Evolutionary conservation across 2,113 vertebrate species (phyloP).

Genomic region (Platichthys stellatus): DNA sequence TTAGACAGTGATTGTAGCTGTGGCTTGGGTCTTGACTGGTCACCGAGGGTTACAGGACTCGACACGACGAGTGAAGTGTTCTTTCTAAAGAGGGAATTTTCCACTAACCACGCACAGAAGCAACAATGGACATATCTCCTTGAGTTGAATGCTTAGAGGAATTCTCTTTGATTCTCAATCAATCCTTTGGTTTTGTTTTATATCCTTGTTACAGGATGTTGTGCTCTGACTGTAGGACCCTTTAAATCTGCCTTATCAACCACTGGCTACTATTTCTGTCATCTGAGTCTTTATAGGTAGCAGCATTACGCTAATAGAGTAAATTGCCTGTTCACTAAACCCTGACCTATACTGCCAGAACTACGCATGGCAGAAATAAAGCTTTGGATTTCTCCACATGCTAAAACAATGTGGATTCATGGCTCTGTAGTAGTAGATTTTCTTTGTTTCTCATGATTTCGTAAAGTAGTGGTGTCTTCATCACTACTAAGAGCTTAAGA

Average conservation of each 20-base stretch:
- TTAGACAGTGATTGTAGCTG: slow-evolving; percentile 42
- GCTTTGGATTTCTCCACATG: slow-evolving; percentile 4
- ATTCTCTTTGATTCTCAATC: slow-evolving; percentile 15
- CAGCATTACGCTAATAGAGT: background rate
- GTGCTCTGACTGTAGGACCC: background rate
- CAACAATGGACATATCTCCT: background rate
- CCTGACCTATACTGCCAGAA: background rate
- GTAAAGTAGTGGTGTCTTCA: background rate
- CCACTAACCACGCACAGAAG: slow-evolving; percentile 5
- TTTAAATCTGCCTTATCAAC: background rate
- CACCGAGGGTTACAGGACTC: slow-evolving; percentile 28
- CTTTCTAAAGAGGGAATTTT: slow-evolving; percentile 16
- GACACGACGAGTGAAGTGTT: background rate
- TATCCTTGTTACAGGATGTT: background rate
- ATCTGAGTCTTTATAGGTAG: slow-evolving; percentile 2
- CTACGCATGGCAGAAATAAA: background rate
- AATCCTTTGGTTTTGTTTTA: slow-evolving; percentile 14
- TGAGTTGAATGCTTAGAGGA: slow-evolving; percentile 43
- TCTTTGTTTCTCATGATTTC: background rate
- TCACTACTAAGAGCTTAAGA: too few relatives aligned
- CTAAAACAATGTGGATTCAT: background rate
- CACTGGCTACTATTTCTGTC: slow-evolving; percentile 18
- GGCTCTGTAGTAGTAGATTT: background rate
- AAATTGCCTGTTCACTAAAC: slow-evolving; percentile 33
- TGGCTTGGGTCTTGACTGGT: slow-evolving; percentile 36